Conservation (phyloP, 2,113 vertebrate genomes). For the Ctenodactylus gundi region DNA sequence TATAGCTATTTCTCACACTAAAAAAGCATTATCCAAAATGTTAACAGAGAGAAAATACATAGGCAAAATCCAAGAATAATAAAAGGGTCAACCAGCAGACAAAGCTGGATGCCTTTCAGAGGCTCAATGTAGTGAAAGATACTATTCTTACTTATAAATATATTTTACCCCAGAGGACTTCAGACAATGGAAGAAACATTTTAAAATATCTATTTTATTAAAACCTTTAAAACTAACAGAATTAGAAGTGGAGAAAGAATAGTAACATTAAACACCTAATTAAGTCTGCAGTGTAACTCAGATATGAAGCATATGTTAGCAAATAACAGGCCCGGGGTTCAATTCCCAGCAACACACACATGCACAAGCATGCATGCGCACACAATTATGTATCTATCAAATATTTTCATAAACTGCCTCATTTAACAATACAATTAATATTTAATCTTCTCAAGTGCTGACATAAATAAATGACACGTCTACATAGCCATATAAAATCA, state of each 20-base stretch:
- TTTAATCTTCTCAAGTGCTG: not conserved
- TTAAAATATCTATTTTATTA: not conserved
- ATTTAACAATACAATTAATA: slow-evolving; percentile 10
- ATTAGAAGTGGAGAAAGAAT: not conserved
- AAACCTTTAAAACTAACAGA: not conserved
- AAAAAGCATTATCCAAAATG: not conserved
- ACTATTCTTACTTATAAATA: not conserved
- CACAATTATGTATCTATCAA: not conserved
- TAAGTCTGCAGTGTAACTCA: not conserved
- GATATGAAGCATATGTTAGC: too few relatives aligned
- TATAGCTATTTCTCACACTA: not conserved
- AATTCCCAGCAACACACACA: not conserved
- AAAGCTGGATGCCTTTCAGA: not conserved
- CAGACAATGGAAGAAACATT: not conserved
- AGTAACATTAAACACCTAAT: not conserved
- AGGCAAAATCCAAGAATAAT: not conserved
- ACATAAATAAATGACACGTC: not conserved
- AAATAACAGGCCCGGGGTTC: not conserved
- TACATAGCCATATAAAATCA: not conserved
- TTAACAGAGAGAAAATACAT: not conserved
- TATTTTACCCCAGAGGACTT: not conserved
- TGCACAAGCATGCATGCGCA: not conserved
- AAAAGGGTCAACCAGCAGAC: not conserved
- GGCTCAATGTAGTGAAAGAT: not conserved
- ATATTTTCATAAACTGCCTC: slow-evolving; percentile 7